Conservation (phyloP, 2,888 invertebrate species). For the Mythimna ferrago region DNA sequence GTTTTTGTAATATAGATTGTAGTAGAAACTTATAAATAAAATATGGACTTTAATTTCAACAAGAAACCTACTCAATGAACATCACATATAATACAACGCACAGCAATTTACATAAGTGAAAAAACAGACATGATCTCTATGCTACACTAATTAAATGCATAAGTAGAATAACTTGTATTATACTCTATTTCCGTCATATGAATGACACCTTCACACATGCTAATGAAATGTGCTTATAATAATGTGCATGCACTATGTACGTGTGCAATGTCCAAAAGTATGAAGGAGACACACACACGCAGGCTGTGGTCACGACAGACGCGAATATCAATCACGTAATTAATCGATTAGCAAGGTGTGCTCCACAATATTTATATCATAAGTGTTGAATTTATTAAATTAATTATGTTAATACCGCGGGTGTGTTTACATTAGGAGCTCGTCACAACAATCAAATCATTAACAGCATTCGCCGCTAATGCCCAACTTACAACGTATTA, state of each 20-base stretch:
- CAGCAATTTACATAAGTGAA: conserved; percentile 27
- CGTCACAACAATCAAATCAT: conserved; percentile 45
- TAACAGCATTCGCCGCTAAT: conserved; percentile 43
- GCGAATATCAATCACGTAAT: conserved; percentile 52
- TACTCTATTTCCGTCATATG: conserved; percentile 42
- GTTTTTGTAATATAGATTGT: background rate
- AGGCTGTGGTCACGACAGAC: conserved; percentile 8
- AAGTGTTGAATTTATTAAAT: conserved; percentile 56
- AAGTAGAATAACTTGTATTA: conserved; percentile 19
- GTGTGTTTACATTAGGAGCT: conserved; percentile 43
- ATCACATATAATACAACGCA: background rate
- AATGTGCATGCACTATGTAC: conserved; percentile 1
- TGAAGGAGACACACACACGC: conserved; percentile 2
- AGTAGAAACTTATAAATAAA: background rate
- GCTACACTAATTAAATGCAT: conserved; percentile 22
- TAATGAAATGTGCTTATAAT: background rate
- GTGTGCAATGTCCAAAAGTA: conserved; percentile 8
- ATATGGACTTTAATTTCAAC: background rate
- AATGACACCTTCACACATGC: conserved; percentile 27
- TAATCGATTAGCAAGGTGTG: conserved; percentile 37
- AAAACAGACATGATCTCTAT: conserved; percentile 26
- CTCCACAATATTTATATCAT: conserved; percentile 42
- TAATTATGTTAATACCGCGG: conserved; percentile 53
- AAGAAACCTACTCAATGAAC: background rate
- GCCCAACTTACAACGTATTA: conserved; percentile 40